Base-by-base conservation (phyloP, 2,113 vertebrate genomes). In the Romanogobio albipinnatus region DNA sequence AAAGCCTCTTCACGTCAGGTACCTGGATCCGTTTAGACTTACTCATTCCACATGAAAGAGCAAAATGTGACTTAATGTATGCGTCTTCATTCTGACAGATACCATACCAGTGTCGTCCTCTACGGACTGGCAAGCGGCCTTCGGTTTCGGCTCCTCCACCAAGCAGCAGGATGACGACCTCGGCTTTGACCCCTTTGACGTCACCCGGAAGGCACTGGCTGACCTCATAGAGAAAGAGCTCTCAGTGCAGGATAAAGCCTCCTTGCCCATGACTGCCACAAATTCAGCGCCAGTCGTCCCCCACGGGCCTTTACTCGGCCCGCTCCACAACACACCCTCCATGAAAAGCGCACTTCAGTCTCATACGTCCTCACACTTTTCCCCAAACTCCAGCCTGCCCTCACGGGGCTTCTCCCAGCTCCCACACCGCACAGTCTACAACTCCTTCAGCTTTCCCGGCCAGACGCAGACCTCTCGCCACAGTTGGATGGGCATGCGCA, bases 81-180 rank as follows among this genome's bases (percentile, higher is more conserved):
- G 8, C 29, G 6, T 17, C 4, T 43, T 51, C 6, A 45, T 68
- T 64, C 47, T 56, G 14, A 77, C 92, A 98, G 97, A 98, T 92
- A 97, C 97, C 91, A 98, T 98, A 88, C 97, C 96, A 76, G 97
- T 97, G 85, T 96, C 96, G 8, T 97, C 97, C 76, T 97, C 96
- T 83, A 97, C 97, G 92, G 97, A 98, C 96, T 97, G 97, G 97
- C 97, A 97, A 95, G 97, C 97, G 10, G 97, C 97, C 2, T 98
- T 97, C 89, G 97, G 97, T 86, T 97, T 97, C 89, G 96, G 96
- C 92, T 97, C 97, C 84, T 97, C 96, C 85, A 96, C 95, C 88
- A 97, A 97, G 92, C 96, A 97, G 87, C 96, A 96, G 94, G 97
- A 97, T 89, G 97, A 97, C 76, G 97, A 97, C 92, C 94, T 98